Base-by-base conservation (phyloP, 92 coral and sea anemone genomes). In the Scolanthus callimorphus region DNA sequence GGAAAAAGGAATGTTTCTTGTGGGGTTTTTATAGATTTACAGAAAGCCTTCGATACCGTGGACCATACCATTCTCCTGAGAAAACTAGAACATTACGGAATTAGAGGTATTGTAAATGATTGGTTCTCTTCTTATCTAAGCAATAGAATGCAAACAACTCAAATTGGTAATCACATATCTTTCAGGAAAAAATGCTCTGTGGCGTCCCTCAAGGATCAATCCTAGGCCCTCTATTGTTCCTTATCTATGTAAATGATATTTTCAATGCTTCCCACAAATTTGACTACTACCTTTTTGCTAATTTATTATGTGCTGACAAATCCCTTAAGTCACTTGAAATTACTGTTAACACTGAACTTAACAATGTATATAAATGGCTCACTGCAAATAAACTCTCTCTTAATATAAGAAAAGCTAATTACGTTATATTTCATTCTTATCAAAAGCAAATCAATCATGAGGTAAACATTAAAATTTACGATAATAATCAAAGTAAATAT, bases 231-330 rank as follows among this genome's bases (percentile, higher is more conserved):
- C n/a, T n/a, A n/a, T n/a, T n/a, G 13, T 67, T 67, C 52, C 37
- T 67, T 28, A 51, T 67, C 11, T 65, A 65, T 41, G 51, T 67
- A 24, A 53, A 67, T 53, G 73, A 67, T 27, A 55, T 55, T 27
- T 29, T 19, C 37, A 39, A 48, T 24, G 26, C 61, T 55, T 74
- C 78, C 13, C 45, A 45, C 30, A 74, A 52, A 66, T 41, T 74
- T 13, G 44, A 54, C 26, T 74, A 66, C 49, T 66, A 25, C 63
- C 59, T 69, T 46, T 44, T 74, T 74, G 81, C 81, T 30, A 69
- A 69, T 58, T 52, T 49, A 29, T 68, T 69, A 11, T 68, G 45
- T 70, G 78, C 80, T 28, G 55, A 70, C 51, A 77, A 71, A 60
- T 31, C 70, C 48, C 24, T 69, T 21, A 77, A 70, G 56, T 30